These are phyloP conservation scores for Drosophila subpulchrella DNA, from an alignment of 1,140 invertebrate genomes.

Conservation along the genomic window DNA sequence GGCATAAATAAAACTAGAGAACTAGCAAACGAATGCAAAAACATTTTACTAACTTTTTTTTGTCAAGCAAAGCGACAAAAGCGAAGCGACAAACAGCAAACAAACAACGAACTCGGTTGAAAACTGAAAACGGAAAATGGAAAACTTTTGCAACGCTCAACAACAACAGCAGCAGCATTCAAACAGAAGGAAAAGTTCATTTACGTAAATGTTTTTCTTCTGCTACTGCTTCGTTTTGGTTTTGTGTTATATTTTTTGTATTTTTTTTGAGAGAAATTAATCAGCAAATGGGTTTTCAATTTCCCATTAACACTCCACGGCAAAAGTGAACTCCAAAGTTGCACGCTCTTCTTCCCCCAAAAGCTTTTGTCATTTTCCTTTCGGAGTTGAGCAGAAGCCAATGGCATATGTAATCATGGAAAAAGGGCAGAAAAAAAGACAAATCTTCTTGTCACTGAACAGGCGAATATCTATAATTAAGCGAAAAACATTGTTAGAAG, in stretches of 20 bases:
- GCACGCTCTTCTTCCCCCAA: constrained; percentile 8
- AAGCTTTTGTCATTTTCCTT: constrained; percentile 40
- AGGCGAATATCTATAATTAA: constrained; percentile 72
- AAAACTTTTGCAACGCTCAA: constrained; percentile 47
- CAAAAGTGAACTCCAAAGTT: constrained; percentile 25
- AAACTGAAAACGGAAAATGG: constrained; percentile 47
- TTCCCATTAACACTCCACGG: constrained; percentile 70
- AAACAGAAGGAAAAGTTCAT: constrained; percentile 70
- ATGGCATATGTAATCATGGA: constrained; percentile 33
- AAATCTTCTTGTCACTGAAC: constrained; percentile 68
- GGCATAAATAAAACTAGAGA: constrained; percentile 51
- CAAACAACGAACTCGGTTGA: constrained; percentile 52
- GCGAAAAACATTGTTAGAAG: constrained; percentile 48
- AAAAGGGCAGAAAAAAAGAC: constrained; percentile 24
- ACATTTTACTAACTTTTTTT: constrained; percentile 53
- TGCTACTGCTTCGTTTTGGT: constrained; percentile 32
- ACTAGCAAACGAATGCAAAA: constrained; percentile 66
- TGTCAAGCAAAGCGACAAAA: constrained; percentile 20
- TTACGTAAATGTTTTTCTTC: constrained; percentile 76
- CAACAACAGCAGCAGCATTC: constrained; percentile 26
- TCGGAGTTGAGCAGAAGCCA: constrained; percentile 4
- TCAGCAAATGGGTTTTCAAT: constrained; percentile 83
- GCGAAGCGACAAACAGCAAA: constrained; percentile 49
- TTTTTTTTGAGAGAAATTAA: constrained; percentile 63
- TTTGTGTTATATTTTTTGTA: constrained; percentile 3